These are phyloP conservation scores for Latrodectus geometricus DNA, from an alignment of 1,140 invertebrate species.

Conservation along the genomic window DNA sequence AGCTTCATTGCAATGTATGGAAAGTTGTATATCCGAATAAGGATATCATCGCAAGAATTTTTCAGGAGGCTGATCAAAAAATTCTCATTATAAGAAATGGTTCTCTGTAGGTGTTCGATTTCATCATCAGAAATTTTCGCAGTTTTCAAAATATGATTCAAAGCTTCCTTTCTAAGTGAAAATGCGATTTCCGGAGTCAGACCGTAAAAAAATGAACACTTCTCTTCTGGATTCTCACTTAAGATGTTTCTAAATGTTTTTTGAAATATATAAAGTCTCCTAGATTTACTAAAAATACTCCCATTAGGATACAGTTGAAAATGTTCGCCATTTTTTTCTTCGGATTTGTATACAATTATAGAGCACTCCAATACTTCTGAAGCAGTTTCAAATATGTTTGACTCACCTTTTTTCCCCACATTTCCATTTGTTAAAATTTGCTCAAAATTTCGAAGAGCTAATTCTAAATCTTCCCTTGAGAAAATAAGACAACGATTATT, in stretches of 20 bases:
- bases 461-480: too few species aligned
- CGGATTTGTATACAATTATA: neutral
- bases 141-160: neutral
- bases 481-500: too few species aligned
- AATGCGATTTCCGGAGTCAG: neutral
- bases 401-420: neutral
- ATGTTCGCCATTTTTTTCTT: neutral
- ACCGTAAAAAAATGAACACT: neutral
- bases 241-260: neutral
- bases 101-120: neutral
- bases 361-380: neutral
- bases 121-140: neutral
- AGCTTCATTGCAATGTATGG: neutral
- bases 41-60: neutral
- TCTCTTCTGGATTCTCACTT: neutral
- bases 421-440: too few species aligned
- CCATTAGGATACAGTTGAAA: neutral
- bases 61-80: conserved; percentile 1
- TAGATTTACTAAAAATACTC: neutral
- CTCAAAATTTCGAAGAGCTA: too few species aligned
- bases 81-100: neutral
- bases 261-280: neutral
- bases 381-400: neutral
- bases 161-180: neutral
- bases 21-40: neutral